phyloP scores from a whole-genome alignment of 2,797 vertebrate species.

The Mus minutoides region DNA sequence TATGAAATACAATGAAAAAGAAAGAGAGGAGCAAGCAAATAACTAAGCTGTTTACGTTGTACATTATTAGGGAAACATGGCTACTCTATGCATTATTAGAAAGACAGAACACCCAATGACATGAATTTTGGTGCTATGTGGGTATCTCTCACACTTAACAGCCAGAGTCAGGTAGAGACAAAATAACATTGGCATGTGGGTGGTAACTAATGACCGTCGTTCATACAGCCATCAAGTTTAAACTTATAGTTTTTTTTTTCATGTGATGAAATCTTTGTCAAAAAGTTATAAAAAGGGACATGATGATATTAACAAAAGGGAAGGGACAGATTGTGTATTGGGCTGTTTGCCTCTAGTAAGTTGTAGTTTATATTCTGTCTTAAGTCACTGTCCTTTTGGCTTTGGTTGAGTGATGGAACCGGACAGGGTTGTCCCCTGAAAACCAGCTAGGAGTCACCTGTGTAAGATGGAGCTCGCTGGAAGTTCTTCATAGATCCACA shows the following conservation, averaged over 20 bases:
- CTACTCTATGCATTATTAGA: background rate
- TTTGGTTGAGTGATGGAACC: background rate
- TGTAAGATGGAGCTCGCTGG: background rate
- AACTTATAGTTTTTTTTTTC: conserved; percentile 11
- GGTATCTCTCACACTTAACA: background rate
- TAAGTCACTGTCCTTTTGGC: background rate
- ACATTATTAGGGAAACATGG: background rate
- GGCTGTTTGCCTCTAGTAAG: background rate
- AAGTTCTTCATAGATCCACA: background rate
- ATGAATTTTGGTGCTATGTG: background rate
- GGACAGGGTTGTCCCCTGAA: background rate
- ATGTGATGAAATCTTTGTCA: conserved; percentile 17
- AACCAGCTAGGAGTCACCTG: background rate
- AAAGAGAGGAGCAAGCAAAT: background rate
- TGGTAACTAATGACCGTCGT: background rate
- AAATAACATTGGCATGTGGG: background rate
- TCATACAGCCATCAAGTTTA: background rate
- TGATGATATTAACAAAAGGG: conserved; percentile 4
- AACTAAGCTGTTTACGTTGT: background rate
- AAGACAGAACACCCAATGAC: background rate
- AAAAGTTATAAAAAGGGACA: conserved; percentile 43
- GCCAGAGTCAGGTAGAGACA: background rate
- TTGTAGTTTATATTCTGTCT: background rate
- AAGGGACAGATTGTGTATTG: background rate
- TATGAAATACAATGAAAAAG: background rate